Evolutionary conservation across 2,113 vertebrate species (phyloP).

Genomic region (Bothrops jararaca): DNA sequence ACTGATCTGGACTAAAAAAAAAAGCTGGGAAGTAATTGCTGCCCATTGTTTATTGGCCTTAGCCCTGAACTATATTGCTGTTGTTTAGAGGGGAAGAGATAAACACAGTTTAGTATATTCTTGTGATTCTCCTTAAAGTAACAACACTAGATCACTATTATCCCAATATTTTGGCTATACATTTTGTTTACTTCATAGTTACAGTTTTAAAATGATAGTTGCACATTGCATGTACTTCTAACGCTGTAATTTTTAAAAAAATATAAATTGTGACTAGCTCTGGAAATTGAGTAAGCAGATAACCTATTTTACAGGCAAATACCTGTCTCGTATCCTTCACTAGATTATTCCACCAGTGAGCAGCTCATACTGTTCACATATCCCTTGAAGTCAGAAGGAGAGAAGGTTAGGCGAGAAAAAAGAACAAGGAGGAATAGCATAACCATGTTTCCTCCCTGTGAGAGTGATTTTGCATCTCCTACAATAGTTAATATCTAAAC

Average conservation of each 20-base stretch:
- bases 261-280: not conserved
- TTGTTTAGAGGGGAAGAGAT: not conserved
- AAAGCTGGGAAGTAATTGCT: not conserved
- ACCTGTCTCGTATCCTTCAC: not conserved
- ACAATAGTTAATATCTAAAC: not conserved
- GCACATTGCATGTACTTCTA: not conserved
- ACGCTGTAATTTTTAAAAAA: not conserved
- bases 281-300: not conserved
- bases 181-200: not conserved
- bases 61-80: not conserved
- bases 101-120: not conserved
- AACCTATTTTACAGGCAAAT: not conserved
- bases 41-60: not conserved
- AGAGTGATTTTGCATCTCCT: not conserved
- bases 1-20: not conserved
- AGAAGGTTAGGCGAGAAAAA: not conserved
- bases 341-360: not conserved
- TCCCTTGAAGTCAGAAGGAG: not conserved
- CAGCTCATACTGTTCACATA: rapidly evolving
- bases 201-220: not conserved
- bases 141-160: not conserved
- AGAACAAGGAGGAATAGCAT: not conserved
- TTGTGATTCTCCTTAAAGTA: not conserved
- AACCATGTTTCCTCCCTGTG: rapidly evolving
- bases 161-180: not conserved